Conservation (phyloP, 2,113 vertebrate species). For the Amblyornis subalaris region DNA sequence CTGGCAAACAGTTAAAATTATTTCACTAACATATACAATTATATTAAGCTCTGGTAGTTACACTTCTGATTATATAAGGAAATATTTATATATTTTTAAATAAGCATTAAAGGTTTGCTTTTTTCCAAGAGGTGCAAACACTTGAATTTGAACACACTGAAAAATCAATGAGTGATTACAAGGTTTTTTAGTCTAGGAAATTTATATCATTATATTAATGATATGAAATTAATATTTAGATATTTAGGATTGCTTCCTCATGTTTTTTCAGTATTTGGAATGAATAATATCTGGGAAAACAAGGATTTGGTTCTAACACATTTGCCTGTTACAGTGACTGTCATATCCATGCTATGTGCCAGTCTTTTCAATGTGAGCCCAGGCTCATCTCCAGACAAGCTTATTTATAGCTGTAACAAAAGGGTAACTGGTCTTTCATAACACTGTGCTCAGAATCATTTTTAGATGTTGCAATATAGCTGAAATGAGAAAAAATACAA, state of each 20-base stretch:
- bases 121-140: background rate
- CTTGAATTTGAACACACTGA: background rate
- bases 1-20: background rate
- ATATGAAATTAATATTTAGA: background rate
- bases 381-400: background rate
- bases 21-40: background rate
- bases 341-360: background rate
- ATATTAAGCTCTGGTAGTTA: background rate
- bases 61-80: background rate
- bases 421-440: background rate
- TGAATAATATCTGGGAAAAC: background rate
- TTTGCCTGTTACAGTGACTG: background rate
- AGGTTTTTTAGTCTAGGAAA: background rate
- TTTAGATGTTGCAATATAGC: background rate
- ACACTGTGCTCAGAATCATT: background rate
- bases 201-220: background rate
- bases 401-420: background rate
- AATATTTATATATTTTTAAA: background rate
- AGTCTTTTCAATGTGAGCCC: background rate
- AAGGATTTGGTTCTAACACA: background rate
- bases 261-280: background rate
- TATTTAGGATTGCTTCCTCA: background rate
- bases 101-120: background rate
- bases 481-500: slow-evolving; percentile 28
- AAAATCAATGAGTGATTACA: background rate